These are phyloP conservation scores for Callospermophilus lateralis DNA, from an alignment of 2,113 vertebrate species.

Conservation along the genomic window DNA sequence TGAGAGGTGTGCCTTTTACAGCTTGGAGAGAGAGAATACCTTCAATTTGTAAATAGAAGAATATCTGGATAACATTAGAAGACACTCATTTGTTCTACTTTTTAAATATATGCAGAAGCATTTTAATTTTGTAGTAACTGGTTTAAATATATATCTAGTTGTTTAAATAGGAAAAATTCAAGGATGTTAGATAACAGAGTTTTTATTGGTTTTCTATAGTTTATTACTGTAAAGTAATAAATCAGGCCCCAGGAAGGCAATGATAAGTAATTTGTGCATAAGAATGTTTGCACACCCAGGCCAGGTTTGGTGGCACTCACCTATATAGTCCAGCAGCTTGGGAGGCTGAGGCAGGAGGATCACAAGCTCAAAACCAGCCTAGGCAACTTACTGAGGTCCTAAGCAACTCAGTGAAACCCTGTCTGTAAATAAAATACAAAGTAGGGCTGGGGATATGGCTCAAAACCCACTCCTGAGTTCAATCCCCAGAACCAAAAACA, in stretches of 20 bases:
- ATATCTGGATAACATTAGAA: neutral
- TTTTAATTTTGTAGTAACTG: neutral
- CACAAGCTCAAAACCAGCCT: no score
- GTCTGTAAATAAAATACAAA: no score
- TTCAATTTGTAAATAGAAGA: neutral
- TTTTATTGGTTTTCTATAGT: neutral
- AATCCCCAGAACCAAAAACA: no score
- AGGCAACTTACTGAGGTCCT: no score
- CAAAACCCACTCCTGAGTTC: no score
- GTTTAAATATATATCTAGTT: neutral
- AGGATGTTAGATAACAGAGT: neutral
- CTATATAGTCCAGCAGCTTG: no score
- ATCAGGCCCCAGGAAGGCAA: neutral
- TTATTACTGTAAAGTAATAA: neutral
- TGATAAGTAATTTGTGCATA: neutral
- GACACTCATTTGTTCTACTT: neutral
- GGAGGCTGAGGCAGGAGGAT: no score
- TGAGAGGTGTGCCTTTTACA: neutral
- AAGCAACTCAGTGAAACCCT: no score
- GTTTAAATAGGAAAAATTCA: slow-evolving; percentile 16
- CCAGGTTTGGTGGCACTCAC: no score
- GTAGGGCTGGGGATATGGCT: no score
- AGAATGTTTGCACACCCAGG: no score
- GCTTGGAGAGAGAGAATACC: neutral
- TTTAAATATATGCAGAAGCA: neutral